phyloP scores from a whole-genome alignment of 1,140 invertebrate genomes.

The Bombyx mandarina region DNA sequence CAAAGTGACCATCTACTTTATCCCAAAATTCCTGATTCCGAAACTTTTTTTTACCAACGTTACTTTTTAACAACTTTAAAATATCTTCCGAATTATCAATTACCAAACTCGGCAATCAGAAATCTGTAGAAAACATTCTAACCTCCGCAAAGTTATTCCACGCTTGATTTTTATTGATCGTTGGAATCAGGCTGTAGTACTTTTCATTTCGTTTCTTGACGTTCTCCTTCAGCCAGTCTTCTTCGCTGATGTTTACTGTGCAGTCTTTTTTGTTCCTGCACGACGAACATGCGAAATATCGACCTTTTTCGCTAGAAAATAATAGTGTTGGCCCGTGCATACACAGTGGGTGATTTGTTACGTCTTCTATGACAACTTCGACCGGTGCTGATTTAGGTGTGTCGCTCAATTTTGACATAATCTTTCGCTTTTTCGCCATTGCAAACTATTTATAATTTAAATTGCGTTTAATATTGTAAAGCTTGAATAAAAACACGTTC shows the following conservation, averaged over 20 bases:
- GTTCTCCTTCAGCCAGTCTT: conserved; percentile 64
- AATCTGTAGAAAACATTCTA: conserved; percentile 12
- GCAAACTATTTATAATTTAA: background rate
- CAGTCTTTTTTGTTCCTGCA: conserved; percentile 87
- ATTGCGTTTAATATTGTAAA: background rate
- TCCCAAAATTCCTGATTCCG: too few species aligned
- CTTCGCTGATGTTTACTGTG: conserved; percentile 75
- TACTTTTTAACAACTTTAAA: too few species aligned
- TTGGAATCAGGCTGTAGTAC: conserved; percentile 67
- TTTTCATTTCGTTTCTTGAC: conserved; percentile 60
- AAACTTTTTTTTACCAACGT: too few species aligned
- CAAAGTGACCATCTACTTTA: too few species aligned
- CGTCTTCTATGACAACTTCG: conserved; percentile 55
- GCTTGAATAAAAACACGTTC: background rate
- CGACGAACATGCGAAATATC: conserved; percentile 85
- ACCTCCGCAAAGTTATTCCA: conserved; percentile 71
- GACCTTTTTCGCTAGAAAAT: conserved; percentile 73
- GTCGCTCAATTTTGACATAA: conserved; percentile 19
- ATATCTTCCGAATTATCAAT: too few species aligned
- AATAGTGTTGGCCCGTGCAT: conserved; percentile 79
- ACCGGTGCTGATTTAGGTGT: conserved; percentile 31
- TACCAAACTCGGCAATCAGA: too few species aligned
- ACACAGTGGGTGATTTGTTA: conserved; percentile 69
- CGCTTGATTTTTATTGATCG: conserved; percentile 60
- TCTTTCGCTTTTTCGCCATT: conserved; percentile 49